Evolutionary conservation across 1,140 invertebrate genomes (phyloP), one percentile per base, ranked within the genome.

Genomic region (Polypedilum vanderplanki): DNA sequence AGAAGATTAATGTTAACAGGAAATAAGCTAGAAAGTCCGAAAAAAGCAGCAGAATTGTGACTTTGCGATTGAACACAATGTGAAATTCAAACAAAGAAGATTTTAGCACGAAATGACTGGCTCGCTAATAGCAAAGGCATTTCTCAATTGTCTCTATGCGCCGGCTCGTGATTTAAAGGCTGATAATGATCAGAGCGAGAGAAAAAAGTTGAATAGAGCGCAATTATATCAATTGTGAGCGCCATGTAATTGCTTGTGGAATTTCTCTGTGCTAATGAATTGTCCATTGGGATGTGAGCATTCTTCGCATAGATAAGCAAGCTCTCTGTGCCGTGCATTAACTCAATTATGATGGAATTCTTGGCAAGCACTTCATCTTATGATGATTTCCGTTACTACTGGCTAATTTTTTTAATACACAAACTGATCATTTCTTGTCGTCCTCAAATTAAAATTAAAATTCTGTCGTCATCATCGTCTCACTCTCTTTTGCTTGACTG

Each of bases 201-300:
- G n/a, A n/a, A n/a, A n/a, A n/a, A n/a, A n/a, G 24, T 5, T 33
- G 24, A 20, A 3, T 18, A 20, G 17, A 57, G 10, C 15, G 17
- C 65, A 70, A 70, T 70, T 70, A 57, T 57, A 70, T 70, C 65
- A 70, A 20, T 70, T 22, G 18, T 70, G 65, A 70, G 65, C 65
- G 65, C 65, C 65, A 70, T 70, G 65, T 22, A 70, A 18, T 20
- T 70, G 17, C 9, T 70, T 70, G 10, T 57, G 65, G 65, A 70
- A 70, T 57, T 57, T 57, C 41, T 67, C 18, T 70, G 65, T 70
- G 65, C 65, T 70, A 70, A 22, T 22, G 65, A 70, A 70, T 57
- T 57, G 46, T 57, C 46, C 12, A 57, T 57, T 57, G 12, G n/a
- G 12, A 57, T n/a, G 4, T n/a, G 46, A 57, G n/a, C 46, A 57